These are phyloP conservation scores for Alligator sinensis DNA, from an alignment of 2,113 vertebrate species.

Conservation along the genomic window DNA sequence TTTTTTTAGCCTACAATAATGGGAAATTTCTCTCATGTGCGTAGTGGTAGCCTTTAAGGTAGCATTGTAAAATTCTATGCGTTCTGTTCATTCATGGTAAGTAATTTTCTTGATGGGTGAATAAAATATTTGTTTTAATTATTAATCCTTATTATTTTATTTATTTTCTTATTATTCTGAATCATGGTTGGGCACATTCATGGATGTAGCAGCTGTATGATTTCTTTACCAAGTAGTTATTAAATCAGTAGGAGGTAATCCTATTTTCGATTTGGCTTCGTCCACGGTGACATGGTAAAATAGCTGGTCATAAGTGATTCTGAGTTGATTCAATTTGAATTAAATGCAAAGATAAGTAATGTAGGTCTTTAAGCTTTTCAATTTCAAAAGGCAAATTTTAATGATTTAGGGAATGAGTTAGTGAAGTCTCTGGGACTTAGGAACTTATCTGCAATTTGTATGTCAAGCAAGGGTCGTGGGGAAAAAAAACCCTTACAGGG, in stretches of 20 bases:
- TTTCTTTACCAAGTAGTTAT: not conserved
- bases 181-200: not conserved
- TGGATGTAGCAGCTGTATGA: not conserved
- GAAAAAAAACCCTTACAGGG: too few species aligned
- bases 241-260: not conserved
- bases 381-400: not conserved
- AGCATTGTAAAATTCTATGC: not conserved
- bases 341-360: not conserved
- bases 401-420: not conserved
- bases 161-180: not conserved
- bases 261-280: not conserved
- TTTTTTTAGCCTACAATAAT: not conserved
- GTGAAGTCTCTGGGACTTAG: too few species aligned
- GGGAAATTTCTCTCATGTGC: not conserved
- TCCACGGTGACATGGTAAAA: not conserved
- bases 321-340: not conserved
- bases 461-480: too few species aligned
- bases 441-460: too few species aligned
- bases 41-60: not conserved
- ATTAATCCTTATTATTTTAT: not conserved
- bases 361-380: not conserved
- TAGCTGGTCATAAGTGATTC: not conserved
- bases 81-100: fast-evolving
- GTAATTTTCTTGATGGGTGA: not conserved
- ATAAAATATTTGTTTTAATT: not conserved